Percentiles rank a stretch among this genome's conserved stretches.
These are phyloP conservation scores for Meandrusa payeni DNA, from an alignment of 2,888 invertebrate species.

Conservation along the genomic window DNA sequence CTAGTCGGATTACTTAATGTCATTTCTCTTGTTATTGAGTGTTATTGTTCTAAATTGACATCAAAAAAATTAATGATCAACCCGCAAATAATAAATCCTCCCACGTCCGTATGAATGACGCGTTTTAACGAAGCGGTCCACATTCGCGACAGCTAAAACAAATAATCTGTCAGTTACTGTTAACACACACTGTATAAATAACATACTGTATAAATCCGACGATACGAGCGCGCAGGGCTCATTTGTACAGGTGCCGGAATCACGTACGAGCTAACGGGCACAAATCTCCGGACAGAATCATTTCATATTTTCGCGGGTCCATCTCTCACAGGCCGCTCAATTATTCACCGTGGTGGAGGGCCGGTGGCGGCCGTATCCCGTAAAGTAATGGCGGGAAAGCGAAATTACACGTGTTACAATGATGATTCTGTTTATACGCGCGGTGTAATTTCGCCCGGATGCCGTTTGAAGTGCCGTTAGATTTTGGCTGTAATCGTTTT, in stretches of 20 bases:
- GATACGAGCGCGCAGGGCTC: constrained; percentile 36
- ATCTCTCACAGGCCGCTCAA: constrained; percentile 66
- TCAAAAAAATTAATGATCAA: constrained; percentile 11
- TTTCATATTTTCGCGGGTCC: constrained; percentile 72
- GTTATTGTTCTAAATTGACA: no score
- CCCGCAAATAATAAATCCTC: constrained; percentile 20
- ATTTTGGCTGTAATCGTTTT: constrained; percentile 60
- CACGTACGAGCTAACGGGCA: constrained; percentile 38
- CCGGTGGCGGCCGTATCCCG: constrained; percentile 41
- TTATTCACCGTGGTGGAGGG: constrained; percentile 64
- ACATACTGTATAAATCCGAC: constrained; percentile 33
- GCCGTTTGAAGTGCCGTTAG: constrained; percentile 65
- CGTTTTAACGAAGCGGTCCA: constrained; percentile 26
- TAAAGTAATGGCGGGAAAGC: constrained; percentile 69
- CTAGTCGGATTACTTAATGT: no score
- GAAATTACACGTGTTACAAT: constrained; percentile 75
- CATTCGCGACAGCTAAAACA: constrained; percentile 28
- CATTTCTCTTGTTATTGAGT: no score
- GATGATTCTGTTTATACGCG: constrained; percentile 66
- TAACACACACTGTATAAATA: no score
- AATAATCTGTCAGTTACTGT: constrained; percentile 27
- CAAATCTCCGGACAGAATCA: constrained; percentile 57
- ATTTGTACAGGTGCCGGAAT: constrained; percentile 46
- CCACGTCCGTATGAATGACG: constrained; percentile 9
- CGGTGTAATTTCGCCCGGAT: constrained; percentile 53